Percentiles rank a stretch among this genome's conserved stretches.
These are phyloP conservation scores for Drosophila burlai DNA, from an alignment of 1,140 invertebrate species.

Conservation along the genomic window DNA sequence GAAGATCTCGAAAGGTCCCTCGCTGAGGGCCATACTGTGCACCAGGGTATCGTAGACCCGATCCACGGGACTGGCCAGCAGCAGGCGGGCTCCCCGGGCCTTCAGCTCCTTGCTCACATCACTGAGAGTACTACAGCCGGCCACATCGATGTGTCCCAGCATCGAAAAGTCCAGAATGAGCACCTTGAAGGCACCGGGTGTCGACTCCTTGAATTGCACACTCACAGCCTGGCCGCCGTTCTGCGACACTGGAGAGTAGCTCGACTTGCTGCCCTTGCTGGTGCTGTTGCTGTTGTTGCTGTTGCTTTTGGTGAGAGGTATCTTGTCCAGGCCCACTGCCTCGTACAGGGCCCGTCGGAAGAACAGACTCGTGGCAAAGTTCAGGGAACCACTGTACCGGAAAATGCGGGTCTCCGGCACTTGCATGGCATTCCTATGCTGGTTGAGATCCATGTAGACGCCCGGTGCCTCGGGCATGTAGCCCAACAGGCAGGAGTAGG, in stretches of 20 bases:
- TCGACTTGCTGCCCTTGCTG: conserved; percentile 36
- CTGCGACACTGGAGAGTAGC: conserved; percentile 54
- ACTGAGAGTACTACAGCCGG: conserved; percentile 68
- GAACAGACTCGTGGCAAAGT: conserved; percentile 77
- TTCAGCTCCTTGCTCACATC: conserved; percentile 78
- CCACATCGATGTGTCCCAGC: conserved; percentile 81
- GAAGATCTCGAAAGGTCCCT: conserved; percentile 81
- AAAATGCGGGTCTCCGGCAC: conserved; percentile 78
- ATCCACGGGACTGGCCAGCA: conserved; percentile 75
- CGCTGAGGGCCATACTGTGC: conserved; percentile 79
- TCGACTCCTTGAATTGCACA: conserved; percentile 18
- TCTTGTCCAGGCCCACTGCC: conserved; percentile 61
- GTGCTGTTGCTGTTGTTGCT: conserved; percentile 10
- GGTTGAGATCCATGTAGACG: conserved; percentile 78
- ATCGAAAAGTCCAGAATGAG: conserved; percentile 78
- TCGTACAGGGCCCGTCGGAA: conserved; percentile 73
- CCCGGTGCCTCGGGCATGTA: conserved; percentile 71
- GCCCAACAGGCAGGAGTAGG: conserved; percentile 70
- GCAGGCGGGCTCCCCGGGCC: conserved; percentile 57
- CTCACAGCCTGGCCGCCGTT: conserved; percentile 50
- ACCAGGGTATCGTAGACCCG: conserved; percentile 80
- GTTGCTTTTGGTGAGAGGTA: conserved; percentile 7
- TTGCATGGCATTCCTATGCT: conserved; percentile 76
- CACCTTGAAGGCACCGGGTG: conserved; percentile 36
- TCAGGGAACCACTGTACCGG: conserved; percentile 78